Evolutionary conservation across 2,797 vertebrate genomes (phyloP).

Genomic region (Alcedo quadribrachys): DNA sequence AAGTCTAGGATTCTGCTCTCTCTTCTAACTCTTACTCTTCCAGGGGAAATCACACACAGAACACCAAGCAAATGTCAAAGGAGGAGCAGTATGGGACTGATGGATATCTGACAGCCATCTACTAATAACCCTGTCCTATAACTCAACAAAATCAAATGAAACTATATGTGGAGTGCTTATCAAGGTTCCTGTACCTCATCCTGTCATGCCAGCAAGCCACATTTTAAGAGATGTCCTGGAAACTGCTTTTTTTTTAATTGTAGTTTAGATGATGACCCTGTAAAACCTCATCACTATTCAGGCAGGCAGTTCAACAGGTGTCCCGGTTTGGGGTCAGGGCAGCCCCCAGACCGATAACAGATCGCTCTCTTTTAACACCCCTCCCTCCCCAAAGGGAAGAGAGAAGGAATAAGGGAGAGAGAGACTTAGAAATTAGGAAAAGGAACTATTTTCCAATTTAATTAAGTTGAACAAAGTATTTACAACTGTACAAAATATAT

Average conservation of each 20-base stretch:
- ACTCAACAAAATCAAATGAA: neutral
- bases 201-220: neutral
- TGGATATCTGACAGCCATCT: neutral
- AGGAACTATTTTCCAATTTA: too few relatives aligned
- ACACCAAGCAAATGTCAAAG: neutral
- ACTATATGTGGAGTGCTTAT: neutral
- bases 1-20: neutral
- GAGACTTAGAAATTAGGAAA: too few relatives aligned
- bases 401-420: too few relatives aligned
- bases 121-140: neutral
- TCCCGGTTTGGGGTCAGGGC: too few relatives aligned
- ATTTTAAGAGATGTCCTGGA: neutral
- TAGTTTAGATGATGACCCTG: neutral
- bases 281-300: neutral
- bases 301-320: neutral
- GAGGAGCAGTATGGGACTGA: neutral
- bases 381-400: too few relatives aligned
- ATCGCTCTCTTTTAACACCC: too few relatives aligned
- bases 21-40: neutral
- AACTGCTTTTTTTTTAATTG: neutral
- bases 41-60: neutral
- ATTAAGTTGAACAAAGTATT: too few relatives aligned
- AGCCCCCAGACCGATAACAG: too few relatives aligned
- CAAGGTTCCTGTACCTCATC: neutral
- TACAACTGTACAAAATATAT: too few relatives aligned